These are phyloP conservation scores for Scaptomyza tumidula DNA, from an alignment of 2,888 invertebrate genomes.

Conservation along the genomic window DNA sequence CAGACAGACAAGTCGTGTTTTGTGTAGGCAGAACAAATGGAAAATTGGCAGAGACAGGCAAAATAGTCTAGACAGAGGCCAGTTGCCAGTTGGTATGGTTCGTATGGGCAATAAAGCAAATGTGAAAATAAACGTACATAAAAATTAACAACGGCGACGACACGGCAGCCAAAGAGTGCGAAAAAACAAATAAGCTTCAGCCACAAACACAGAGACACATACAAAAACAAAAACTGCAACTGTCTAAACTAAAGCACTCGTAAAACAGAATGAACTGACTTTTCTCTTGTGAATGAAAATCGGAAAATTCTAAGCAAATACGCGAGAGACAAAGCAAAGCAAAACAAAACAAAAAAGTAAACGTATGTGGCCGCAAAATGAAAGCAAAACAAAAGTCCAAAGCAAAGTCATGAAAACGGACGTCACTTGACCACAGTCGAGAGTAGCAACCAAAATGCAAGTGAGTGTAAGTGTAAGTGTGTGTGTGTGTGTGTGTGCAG, in stretches of 20 bases:
- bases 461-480: constrained; percentile 25
- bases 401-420: constrained; percentile 31
- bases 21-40: constrained; percentile 18
- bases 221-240: constrained; percentile 28
- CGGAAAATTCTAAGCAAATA: constrained; percentile 70
- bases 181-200: constrained; percentile 39
- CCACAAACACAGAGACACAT: constrained; percentile 28
- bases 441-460: constrained; percentile 6
- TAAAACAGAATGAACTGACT: constrained; percentile 51
- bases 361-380: constrained; percentile 29
- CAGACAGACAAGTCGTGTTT: constrained; percentile 12
- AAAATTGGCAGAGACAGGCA: constrained; percentile 27
- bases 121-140: constrained; percentile 64
- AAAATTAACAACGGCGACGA: constrained; percentile 77
- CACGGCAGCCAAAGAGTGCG: constrained; percentile 64
- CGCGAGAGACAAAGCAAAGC: constrained; percentile 22
- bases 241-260: constrained; percentile 40
- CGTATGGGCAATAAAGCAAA: constrained; percentile 73
- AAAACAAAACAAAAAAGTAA: constrained; percentile 5
- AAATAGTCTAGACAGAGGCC: constrained; percentile 59
- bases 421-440: constrained; percentile 23
- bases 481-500: constrained; percentile 46
- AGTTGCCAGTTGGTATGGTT: background rate
- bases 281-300: constrained; percentile 61
- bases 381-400: constrained; percentile 38